Conservation (phyloP, 1,140 invertebrate species). For the Drosophila sp. region DNA sequence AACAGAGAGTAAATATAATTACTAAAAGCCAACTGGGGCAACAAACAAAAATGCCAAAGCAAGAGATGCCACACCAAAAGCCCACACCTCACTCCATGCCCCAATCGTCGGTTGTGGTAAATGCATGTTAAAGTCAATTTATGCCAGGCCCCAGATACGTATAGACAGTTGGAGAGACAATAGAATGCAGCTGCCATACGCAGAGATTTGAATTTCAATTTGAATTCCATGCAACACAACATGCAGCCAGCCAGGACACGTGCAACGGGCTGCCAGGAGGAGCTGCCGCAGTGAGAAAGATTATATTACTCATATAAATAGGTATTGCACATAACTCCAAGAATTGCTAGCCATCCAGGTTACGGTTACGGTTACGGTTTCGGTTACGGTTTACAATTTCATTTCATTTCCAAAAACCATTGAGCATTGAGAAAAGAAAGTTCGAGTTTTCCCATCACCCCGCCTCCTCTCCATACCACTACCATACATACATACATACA, state of each 20-base stretch:
- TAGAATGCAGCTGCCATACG: conserved; percentile 6
- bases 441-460: background rate
- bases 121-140: conserved; percentile 12
- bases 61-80: conserved; percentile 56
- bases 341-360: background rate
- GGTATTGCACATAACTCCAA: background rate
- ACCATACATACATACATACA: background rate
- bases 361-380: background rate
- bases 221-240: conserved; percentile 4
- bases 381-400: background rate
- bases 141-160: background rate
- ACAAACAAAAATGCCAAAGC: conserved; percentile 20
- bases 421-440: background rate
- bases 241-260: background rate
- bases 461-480: background rate
- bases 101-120: background rate
- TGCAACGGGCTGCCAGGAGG: background rate
- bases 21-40: conserved; percentile 14
- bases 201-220: conserved; percentile 38
- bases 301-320: conserved; percentile 6
- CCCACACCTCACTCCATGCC: conserved; percentile 11
- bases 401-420: background rate
- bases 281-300: background rate
- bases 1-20: conserved; percentile 68
- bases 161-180: conserved; percentile 2